Base-by-base conservation (phyloP, 2,888 invertebrate genomes). In the Galeruca laticollis region DNA sequence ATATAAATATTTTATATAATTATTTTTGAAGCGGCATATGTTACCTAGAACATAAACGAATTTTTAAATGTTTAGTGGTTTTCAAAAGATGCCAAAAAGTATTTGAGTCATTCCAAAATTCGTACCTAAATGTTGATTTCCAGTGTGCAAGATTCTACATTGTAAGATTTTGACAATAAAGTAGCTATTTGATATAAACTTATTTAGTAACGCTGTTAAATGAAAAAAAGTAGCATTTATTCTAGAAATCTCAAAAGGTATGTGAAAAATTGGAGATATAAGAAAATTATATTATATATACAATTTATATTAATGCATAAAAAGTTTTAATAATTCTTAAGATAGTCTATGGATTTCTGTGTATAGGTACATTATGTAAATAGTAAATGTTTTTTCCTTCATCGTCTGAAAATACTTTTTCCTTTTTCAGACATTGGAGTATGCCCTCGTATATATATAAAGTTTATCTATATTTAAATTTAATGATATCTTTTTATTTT, bases 151-250 rank as follows among this genome's bases (percentile, higher is more conserved):
- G 80, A 65, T 76, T 73, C 68, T 83, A 82, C 79, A 80, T 79
- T 81, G 80, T 84, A 85, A 84, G 84, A 81, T 85, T 84, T 85
- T 84, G 86, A 86, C 86, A 86, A 86, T 86, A 86, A 85, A 77
- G 82, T 86, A 85, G 85, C 82, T 84, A 83, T 85, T 85, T 86
- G 84, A 86, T 85, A 86, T 84, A 83, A 83, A 81, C 80, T 81
- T 82, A 82, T 82, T 81, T 82, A 83, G 81, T 82, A 82, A 80
- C 81, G 81, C 83, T 82, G 82, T 84, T 82, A 82, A 80, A 81
- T 80, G 79, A 79, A 78, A 80, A 40, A 80, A 79, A 80, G 81
- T 84, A 85, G 85, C 85, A 84, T 85, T 85, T 85, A 85, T 84
- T 83, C 82, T 81, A 73, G 74, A 78, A 82, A 80, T 82, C 82